A percentile compares a stretch with the other conserved stretches of the same genome.
These are phyloP conservation scores for Gadus macrocephalus DNA, from an alignment of 2,113 vertebrate genomes.

Conservation along the genomic window DNA sequence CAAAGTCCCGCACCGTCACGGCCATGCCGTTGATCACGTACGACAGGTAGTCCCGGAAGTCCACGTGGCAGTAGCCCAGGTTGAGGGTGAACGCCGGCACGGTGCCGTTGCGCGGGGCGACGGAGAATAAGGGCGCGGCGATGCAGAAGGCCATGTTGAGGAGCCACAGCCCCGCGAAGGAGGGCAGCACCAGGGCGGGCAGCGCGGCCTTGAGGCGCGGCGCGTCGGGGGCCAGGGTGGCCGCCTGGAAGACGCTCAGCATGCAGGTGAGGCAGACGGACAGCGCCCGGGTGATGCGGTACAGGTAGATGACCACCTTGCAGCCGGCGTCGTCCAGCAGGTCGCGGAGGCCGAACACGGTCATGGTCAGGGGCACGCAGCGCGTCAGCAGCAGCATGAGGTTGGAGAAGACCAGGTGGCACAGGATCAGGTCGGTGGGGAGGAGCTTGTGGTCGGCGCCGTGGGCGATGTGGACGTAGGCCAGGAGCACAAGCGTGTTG, in stretches of 20 bases:
- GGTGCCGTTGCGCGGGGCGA: constrained; percentile 70
- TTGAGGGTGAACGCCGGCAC: constrained; percentile 72
- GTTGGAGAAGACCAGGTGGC: constrained; percentile 74
- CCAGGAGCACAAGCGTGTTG: constrained; percentile 67
- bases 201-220: constrained; percentile 57
- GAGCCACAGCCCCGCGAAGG: constrained; percentile 67
- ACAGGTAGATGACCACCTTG: constrained; percentile 74
- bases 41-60: constrained; percentile 70
- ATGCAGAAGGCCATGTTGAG: constrained; percentile 74
- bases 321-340: constrained; percentile 70
- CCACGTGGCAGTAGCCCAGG: constrained; percentile 73
- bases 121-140: constrained; percentile 68
- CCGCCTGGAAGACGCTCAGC: constrained; percentile 74
- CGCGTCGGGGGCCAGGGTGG: constrained; percentile 59
- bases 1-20: constrained; percentile 67
- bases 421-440: constrained; percentile 74
- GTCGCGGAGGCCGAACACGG: constrained; percentile 63
- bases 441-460: constrained; percentile 48
- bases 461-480: constrained; percentile 56
- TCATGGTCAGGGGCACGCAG: constrained; percentile 74
- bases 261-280: constrained; percentile 77
- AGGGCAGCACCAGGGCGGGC: constrained; percentile 59
- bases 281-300: constrained; percentile 69
- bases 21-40: constrained; percentile 72
- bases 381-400: constrained; percentile 72